phyloP scores from a whole-genome alignment of 2,888 invertebrate species.

The Xestia rhomboidea region DNA sequence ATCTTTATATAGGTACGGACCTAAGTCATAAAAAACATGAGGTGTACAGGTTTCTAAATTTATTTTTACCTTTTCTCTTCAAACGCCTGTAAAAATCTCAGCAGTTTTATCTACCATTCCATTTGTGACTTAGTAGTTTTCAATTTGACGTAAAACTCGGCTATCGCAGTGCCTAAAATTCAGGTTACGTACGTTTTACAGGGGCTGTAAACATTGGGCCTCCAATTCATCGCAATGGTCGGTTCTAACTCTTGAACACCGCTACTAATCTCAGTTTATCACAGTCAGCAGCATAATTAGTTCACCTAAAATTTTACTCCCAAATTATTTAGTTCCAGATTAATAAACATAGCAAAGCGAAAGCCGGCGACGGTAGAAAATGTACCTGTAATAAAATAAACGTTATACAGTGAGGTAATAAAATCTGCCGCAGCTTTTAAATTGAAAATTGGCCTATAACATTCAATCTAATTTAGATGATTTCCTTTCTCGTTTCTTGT shows the following conservation, averaged over 20 bases:
- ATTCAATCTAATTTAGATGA: slow-evolving; percentile 58
- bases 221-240: slow-evolving; percentile 54
- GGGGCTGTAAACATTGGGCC: slow-evolving; percentile 56
- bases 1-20: not conserved
- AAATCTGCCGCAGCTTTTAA: slow-evolving; percentile 59
- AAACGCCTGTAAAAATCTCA: slow-evolving; percentile 29
- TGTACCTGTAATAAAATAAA: slow-evolving; percentile 60
- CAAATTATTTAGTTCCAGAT: slow-evolving; percentile 63
- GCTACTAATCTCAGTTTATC: slow-evolving; percentile 66
- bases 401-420: slow-evolving; percentile 52
- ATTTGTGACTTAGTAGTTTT: slow-evolving; percentile 42
- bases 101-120: slow-evolving; percentile 13
- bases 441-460: slow-evolving; percentile 60
- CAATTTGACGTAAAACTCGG: slow-evolving; percentile 50
- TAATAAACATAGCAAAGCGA: slow-evolving; percentile 54
- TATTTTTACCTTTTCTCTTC: slow-evolving; percentile 6
- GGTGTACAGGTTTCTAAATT: not conserved
- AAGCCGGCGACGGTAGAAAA: slow-evolving; percentile 40
- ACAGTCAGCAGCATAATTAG: slow-evolving; percentile 63
- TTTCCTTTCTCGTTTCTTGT: slow-evolving; percentile 56
- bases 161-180: slow-evolving; percentile 50
- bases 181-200: slow-evolving; percentile 55
- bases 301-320: slow-evolving; percentile 55
- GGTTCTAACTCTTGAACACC: slow-evolving; percentile 45
- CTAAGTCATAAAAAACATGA: not conserved